Evolutionary conservation across 2,113 vertebrate genomes (phyloP), one percentile per base, ranked within the genome.

Genomic region (Vulpes lagopus): DNA sequence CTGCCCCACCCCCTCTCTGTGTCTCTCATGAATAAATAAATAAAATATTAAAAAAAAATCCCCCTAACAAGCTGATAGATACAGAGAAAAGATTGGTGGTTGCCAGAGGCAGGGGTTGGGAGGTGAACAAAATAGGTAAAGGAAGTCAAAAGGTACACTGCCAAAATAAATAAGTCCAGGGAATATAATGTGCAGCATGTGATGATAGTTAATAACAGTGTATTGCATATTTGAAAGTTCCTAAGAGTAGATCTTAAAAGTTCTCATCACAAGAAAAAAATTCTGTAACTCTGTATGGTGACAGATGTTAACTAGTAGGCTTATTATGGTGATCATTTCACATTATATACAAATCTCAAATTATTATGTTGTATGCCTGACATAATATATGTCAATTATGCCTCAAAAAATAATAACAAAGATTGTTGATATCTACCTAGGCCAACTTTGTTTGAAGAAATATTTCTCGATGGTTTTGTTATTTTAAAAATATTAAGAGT

Each of bases 401-500:
- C 8, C 27, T 53, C 76, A 53, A 79, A 79, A 79, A 53, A 78
- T 9, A 78, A 78, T 51, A 17, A 51, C 43, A 53, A 53, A 30
- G 27, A 32, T 20, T 51, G 55, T 74, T 11, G 5, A 10, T 60
- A 12, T 55, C 71, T 14, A 57, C 9, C 8, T 51, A 91, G 8
- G 1, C 12, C 4, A 71, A 51, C 51, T 93, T 85, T 90, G 9
- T 16, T 73, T n/a, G 12, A n/a, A n/a, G 25, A 64, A 2, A 3
- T 15, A 55, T 15, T 74, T 88, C 60, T 57, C 2, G 8, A 80
- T 55, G 53, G 30, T 80, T 91, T 95, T 95, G 25, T 94, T 10
- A 87, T 90, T 83, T 92, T 15, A 71, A 80, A 85, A 62, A 62
- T 88, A n/a, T 14, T 94, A 64, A 64, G 30, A 65, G 5, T 89